Evolutionary conservation across 2,888 invertebrate species (phyloP).

Genomic region (Acheta domesticus): DNA sequence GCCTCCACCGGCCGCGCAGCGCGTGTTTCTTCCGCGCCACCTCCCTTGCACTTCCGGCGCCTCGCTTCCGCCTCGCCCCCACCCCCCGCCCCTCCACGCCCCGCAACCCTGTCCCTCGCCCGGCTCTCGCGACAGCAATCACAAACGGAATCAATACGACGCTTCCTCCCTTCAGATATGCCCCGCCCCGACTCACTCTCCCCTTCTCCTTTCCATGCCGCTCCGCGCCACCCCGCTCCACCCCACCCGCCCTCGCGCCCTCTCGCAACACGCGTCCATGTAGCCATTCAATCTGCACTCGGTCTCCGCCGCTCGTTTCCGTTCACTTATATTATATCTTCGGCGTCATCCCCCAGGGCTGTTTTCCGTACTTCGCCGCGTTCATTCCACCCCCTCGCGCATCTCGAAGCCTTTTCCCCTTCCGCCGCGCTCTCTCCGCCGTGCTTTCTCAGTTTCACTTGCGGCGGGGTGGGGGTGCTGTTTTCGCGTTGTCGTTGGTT

Average conservation of each 20-base stretch:
- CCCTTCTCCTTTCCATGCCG: neutral
- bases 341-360: neutral
- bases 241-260: neutral
- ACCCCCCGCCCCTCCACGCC: too few species aligned
- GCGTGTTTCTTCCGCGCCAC: too few species aligned
- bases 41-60: too few species aligned
- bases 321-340: neutral
- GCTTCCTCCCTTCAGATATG: neutral
- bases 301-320: neutral
- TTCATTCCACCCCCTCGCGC: neutral
- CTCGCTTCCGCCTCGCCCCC: too few species aligned
- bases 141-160: neutral
- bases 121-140: neutral
- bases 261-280: neutral
- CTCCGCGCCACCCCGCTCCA: neutral
- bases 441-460: neutral
- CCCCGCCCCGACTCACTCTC: neutral
- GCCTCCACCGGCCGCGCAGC: too few species aligned
- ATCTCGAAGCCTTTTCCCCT: neutral
- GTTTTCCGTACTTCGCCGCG: neutral
- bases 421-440: neutral
- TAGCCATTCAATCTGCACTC: neutral
- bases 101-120: neutral
- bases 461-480: neutral
- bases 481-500: neutral